Evolutionary conservation across 2,888 invertebrate genomes (phyloP).

Genomic region (Euplexia lucipara): DNA sequence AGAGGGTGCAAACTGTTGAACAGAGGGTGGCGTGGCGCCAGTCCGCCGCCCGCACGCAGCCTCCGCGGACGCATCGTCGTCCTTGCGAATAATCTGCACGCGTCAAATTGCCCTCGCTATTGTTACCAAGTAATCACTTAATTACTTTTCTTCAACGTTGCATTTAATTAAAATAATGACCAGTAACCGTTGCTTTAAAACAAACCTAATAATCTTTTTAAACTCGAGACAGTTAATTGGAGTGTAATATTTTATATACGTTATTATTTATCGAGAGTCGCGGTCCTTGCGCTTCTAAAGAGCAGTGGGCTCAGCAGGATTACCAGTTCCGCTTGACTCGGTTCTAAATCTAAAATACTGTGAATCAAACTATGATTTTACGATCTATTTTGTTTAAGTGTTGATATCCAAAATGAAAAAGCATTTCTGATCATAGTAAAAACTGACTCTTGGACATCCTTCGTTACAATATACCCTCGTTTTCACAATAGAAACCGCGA

Average conservation of each 20-base stretch:
- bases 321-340: conserved; percentile 1
- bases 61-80: conserved; percentile 73
- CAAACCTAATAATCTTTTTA: neutral
- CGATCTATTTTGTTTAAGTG: neutral
- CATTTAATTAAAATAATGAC: conserved; percentile 11
- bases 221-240: conserved; percentile 18
- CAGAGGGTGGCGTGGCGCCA: conserved; percentile 86
- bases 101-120: conserved; percentile 58
- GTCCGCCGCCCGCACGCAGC: conserved; percentile 82
- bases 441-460: too few species aligned
- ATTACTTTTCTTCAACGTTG: conserved; percentile 30
- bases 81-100: conserved; percentile 64
- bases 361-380: conserved; percentile 1
- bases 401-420: neutral
- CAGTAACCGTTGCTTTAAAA: neutral
- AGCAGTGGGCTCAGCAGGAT: conserved; percentile 21
- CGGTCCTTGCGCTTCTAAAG: conserved; percentile 27
- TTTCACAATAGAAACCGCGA: conserved; percentile 14
- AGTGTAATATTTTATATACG: conserved; percentile 34
- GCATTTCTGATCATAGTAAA: too few species aligned
- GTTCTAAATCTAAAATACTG: neutral
- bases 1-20: conserved; percentile 90
- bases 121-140: conserved; percentile 49
- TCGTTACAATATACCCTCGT: neutral
- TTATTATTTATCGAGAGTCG: conserved; percentile 36